These are phyloP conservation scores for Eristalis tenax DNA, from an alignment of 2,888 invertebrate genomes.

Conservation along the genomic window DNA sequence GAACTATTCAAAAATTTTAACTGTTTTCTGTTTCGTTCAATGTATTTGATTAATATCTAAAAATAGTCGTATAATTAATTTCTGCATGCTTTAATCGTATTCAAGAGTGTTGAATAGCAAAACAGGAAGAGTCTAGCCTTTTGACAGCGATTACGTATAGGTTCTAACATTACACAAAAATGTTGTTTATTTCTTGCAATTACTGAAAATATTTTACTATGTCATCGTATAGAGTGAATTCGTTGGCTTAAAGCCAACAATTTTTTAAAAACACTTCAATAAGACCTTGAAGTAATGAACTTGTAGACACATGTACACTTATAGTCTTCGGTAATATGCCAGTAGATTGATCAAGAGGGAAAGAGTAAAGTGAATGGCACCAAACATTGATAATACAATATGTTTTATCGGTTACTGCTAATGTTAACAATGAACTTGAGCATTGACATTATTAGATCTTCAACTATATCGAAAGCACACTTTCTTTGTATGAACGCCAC, in stretches of 20 bases:
- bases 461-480: too few species aligned
- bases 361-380: too few species aligned
- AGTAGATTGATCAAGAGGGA: too few species aligned
- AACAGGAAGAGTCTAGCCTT: neutral
- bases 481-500: too few species aligned
- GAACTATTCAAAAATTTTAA: slow-evolving; percentile 11
- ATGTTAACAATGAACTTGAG: too few species aligned
- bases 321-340: neutral
- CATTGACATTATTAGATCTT: too few species aligned
- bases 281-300: slow-evolving; percentile 43
- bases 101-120: neutral
- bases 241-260: slow-evolving; percentile 32
- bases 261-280: slow-evolving; percentile 48
- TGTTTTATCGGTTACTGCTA: too few species aligned
- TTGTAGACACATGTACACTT: neutral
- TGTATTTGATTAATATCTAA: neutral
- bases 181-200: neutral
- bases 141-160: neutral
- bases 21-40: neutral
- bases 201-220: neutral
- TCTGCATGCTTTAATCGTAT: slow-evolving; percentile 31
- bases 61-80: neutral
- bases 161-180: neutral
- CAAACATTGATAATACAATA: too few species aligned
- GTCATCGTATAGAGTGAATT: neutral